Evolutionary conservation across 2,888 invertebrate genomes (phyloP).

Genomic region (Polyploca ridens): DNA sequence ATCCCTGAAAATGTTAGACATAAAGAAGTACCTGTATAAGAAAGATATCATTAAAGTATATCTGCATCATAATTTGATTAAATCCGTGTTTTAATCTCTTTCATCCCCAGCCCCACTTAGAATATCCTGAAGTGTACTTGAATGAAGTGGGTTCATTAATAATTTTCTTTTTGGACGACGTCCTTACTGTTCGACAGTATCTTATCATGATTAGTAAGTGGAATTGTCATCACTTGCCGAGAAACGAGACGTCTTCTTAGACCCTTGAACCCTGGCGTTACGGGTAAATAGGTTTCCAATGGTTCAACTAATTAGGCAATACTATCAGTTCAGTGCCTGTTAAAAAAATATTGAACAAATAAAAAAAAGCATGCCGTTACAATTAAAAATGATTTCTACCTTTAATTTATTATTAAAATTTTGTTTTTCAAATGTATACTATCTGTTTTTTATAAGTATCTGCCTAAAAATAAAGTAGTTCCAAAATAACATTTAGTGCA

Average conservation of each 20-base stretch:
- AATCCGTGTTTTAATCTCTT: constrained; percentile 2
- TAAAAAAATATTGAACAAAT: neutral
- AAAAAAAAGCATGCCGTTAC: no score
- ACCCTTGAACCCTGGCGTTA: neutral
- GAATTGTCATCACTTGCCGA: neutral
- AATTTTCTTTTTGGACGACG: neutral
- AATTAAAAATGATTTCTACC: no score
- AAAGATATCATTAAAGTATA: neutral
- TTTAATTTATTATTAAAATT: no score
- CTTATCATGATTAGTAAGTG: constrained; percentile 4
- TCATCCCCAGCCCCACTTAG: neutral
- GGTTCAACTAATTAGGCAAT: neutral
- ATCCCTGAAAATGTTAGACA: no score
- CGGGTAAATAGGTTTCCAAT: neutral
- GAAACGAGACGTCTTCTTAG: neutral
- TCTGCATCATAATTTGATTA: neutral
- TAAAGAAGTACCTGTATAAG: neutral
- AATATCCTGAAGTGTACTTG: neutral
- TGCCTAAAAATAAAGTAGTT: no score
- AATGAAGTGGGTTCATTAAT: constrained; percentile 4
- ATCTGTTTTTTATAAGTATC: no score
- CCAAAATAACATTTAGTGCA: no score
- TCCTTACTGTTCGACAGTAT: constrained; percentile 2
- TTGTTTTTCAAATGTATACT: no score
- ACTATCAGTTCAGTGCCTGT: neutral